phyloP scores from a whole-genome alignment of 2,797 vertebrate species.

The Myotis planiceps region DNA sequence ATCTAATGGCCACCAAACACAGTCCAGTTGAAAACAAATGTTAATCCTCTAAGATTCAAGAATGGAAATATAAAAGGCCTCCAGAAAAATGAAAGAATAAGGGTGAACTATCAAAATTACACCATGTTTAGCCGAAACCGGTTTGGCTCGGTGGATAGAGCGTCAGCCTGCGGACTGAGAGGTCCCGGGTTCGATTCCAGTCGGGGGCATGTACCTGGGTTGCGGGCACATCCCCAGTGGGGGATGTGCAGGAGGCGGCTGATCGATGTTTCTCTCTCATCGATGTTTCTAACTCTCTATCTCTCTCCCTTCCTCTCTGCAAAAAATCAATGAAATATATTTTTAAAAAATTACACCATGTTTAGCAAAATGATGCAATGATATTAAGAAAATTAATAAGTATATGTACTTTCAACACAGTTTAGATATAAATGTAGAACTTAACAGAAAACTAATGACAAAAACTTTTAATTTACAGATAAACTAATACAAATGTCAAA shows the following conservation, averaged over 20 bases:
- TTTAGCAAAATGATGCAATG: conserved; percentile 19
- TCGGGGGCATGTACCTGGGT: too few species aligned
- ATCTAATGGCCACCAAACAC: not conserved
- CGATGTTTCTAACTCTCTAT: too few species aligned
- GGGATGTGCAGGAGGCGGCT: too few species aligned
- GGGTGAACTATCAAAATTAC: not conserved
- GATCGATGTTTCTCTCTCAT: too few species aligned
- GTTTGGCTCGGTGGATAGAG: too few species aligned
- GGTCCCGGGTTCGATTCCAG: too few species aligned
- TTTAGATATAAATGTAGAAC: not conserved
- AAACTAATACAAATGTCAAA: not conserved
- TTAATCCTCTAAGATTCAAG: not conserved
- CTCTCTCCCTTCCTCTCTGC: too few species aligned
- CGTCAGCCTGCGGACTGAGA: too few species aligned
- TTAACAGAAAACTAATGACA: not conserved
- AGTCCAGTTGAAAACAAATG: not conserved
- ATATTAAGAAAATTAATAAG: not conserved
- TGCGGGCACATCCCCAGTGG: too few species aligned
- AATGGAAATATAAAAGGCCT: not conserved
- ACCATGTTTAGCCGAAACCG: not conserved
- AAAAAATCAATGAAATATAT: too few species aligned
- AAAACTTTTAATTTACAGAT: conserved; percentile 15
- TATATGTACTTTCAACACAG: not conserved
- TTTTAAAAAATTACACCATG: not conserved
- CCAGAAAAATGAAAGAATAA: not conserved